phyloP scores from a whole-genome alignment of 2,113 vertebrate species.

The Lepidothrix coronata region DNA sequence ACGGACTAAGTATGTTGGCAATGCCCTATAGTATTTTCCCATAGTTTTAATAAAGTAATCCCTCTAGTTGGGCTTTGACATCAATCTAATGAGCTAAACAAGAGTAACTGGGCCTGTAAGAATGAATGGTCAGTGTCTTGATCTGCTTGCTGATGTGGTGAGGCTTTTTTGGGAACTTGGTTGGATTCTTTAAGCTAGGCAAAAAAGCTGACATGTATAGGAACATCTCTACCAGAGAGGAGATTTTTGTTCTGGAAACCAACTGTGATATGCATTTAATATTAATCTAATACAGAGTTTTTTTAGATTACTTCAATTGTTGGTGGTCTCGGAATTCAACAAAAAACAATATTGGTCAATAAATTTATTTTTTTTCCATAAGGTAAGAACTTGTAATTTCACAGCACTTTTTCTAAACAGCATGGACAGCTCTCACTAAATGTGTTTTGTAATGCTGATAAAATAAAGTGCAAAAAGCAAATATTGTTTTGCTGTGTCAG shows the following conservation, averaged over 20 bases:
- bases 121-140: not conserved
- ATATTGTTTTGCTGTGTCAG: not conserved
- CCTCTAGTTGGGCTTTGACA: not conserved
- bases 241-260: not conserved
- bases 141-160: not conserved
- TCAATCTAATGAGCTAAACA: not conserved
- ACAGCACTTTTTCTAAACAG: not conserved
- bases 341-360: not conserved
- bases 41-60: not conserved
- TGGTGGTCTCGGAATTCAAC: not conserved
- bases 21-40: not conserved
- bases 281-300: not conserved
- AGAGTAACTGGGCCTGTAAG: not conserved
- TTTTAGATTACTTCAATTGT: not conserved
- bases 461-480: not conserved
- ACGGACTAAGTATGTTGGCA: not conserved
- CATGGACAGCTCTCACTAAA: not conserved
- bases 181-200: not conserved
- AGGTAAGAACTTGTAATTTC: not conserved
- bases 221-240: not conserved
- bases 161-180: not conserved
- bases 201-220: not conserved
- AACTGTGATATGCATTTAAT: not conserved
- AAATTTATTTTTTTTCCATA: not conserved
- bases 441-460: not conserved